Evolutionary conservation across 1,140 invertebrate species (phyloP), one percentile per base, ranked within the genome.

Genomic region (Drosophila prosaltans): DNA sequence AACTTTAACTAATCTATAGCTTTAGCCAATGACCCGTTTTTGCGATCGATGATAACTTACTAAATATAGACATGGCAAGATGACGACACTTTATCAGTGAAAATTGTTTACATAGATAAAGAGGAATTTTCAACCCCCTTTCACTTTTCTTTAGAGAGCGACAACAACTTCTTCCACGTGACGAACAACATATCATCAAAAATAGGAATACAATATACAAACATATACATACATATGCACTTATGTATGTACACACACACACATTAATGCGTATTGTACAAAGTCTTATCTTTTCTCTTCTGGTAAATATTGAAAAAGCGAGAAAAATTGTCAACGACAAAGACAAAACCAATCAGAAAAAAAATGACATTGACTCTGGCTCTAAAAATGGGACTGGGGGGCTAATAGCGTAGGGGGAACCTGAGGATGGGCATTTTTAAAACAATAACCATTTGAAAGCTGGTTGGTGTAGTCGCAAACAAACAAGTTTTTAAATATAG

Each of bases 401-500:
- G 16, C 21, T 8, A 16, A 11, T 21, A 4, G 21, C 9, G 21
- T 8, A 26, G 45, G 24, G 21, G 9, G 45, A 16, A 60, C 41
- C 30, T 61, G 65, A 58, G 65, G 48, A 72, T 63, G 57, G 65
- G 74, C 58, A 64, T 64, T 65, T 71, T 48, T 58, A 79, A 69
- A 89, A 76, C 81, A 88, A 79, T 73, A 68, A 66, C 40, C 60
- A 67, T 72, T 81, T 71, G 39, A 80, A 66, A 66, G 28, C 43
- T 39, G 66, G 54, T 16, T 16, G 16, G 16, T 16, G 16, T 16
- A 16, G 16, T 51, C 40, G 26, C 72, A 77, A 77, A 77, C 74
- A 78, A 88, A 89, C 83, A 62, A 89, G 80, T 83, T 88, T 84
- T 86, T 78, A 72, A 78, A 86, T 61, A 80, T 77, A 77, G 70